A percentile compares a stretch with the other conserved stretches of the same genome.
These are phyloP conservation scores for Drosophila seguyi DNA, from an alignment of 1,140 invertebrate genomes.

Conservation along the genomic window DNA sequence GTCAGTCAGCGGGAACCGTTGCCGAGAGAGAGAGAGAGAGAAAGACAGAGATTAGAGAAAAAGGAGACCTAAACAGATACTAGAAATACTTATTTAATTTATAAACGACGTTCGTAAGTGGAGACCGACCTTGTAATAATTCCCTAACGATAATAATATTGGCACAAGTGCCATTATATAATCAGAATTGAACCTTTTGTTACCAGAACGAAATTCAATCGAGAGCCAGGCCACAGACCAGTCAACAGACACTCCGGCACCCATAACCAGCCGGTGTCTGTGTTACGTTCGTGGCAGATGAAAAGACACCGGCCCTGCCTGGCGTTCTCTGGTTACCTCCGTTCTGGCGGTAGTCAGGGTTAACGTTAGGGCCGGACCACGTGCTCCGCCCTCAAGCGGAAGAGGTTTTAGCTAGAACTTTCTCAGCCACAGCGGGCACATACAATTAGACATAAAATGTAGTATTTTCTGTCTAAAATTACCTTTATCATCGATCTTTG, in stretches of 20 bases:
- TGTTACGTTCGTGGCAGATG: constrained; percentile 80
- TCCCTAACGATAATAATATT: not conserved
- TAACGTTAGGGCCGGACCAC: constrained; percentile 40
- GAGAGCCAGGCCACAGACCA: constrained; percentile 57
- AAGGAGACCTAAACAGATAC: not conserved
- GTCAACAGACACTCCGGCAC: constrained; percentile 76
- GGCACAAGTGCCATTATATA: constrained; percentile 5
- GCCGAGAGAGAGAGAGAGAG: not conserved
- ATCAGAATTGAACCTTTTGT: constrained; percentile 1
- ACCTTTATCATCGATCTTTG: not conserved
- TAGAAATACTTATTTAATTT: not conserved
- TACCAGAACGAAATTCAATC: not conserved
- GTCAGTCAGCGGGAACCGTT: not conserved
- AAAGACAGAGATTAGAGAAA: not conserved
- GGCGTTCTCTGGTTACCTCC: constrained; percentile 38
- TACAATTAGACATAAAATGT: constrained; percentile 9
- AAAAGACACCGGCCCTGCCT: constrained; percentile 46
- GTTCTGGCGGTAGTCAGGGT: constrained; percentile 49
- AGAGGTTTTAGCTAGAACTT: constrained; percentile 4
- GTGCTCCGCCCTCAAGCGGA: constrained; percentile 33
- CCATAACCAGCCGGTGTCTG: constrained; percentile 55
- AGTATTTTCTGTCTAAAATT: not conserved
- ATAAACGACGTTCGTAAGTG: not conserved
- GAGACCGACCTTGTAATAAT: not conserved
- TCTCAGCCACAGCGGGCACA: constrained; percentile 34